phyloP scores from a whole-genome alignment of 1,140 invertebrate species.

The Pseudomyrmex cubaensis region DNA sequence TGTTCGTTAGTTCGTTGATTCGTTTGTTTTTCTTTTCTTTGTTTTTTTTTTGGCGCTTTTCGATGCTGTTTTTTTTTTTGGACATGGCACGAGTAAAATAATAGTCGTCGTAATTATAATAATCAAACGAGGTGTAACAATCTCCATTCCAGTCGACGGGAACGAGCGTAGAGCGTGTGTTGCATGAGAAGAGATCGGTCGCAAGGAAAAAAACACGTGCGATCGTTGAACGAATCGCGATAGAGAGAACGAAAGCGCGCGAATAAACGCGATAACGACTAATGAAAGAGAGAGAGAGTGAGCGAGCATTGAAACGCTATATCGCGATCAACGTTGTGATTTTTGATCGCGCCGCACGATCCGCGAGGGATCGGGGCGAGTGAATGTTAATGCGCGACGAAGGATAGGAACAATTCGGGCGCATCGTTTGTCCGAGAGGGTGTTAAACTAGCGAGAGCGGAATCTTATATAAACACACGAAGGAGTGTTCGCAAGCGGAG shows the following conservation, averaged over 20 bases:
- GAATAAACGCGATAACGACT: no score
- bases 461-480: no score
- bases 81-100: constrained; percentile 18
- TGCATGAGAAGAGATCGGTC: not conserved
- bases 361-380: not conserved
- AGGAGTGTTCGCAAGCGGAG: no score
- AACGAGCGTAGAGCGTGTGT: constrained; percentile 32
- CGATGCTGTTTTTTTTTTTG: constrained; percentile 20
- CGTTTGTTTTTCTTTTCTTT: constrained; percentile 40
- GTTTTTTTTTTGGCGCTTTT: constrained; percentile 38
- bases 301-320: constrained; percentile 1
- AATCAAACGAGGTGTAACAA: constrained; percentile 47
- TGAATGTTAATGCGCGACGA: not conserved
- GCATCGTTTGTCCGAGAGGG: constrained; percentile 7
- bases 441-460: constrained; percentile 14
- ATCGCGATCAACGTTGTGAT: not conserved
- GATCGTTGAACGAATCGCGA: constrained; percentile 1
- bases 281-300: not conserved
- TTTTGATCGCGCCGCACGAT: not conserved
- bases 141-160: constrained; percentile 68
- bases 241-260: constrained; percentile 23
- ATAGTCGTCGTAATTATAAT: constrained; percentile 60
- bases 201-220: not conserved
- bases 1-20: constrained; percentile 43
- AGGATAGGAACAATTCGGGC: not conserved